phyloP scores from a whole-genome alignment of 2,797 vertebrate species.

The Chelmon rostratus region DNA sequence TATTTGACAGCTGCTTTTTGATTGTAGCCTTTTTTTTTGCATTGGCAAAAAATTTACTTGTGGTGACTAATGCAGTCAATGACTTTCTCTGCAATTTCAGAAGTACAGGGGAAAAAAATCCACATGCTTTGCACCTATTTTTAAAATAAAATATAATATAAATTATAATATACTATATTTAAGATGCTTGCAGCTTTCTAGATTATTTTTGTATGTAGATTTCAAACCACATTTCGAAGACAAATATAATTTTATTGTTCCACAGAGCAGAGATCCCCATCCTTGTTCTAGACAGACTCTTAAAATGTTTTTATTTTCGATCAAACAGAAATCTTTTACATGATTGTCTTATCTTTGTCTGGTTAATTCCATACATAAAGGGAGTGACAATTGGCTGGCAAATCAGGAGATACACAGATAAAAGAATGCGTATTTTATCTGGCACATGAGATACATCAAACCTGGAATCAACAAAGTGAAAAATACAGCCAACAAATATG shows the following conservation, averaged over 20 bases:
- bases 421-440: conserved; percentile 23
- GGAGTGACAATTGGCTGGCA: conserved; percentile 56
- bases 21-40: no score
- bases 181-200: neutral
- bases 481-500: conserved; percentile 39
- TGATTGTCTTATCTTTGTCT: conserved; percentile 52
- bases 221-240: neutral
- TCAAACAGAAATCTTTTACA: conserved; percentile 33
- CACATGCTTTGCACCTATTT: no score
- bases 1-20: no score
- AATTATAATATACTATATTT: no score
- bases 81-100: no score
- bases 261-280: neutral
- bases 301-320: conserved; percentile 11
- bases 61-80: no score
- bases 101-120: no score
- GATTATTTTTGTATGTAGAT: neutral
- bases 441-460: conserved; percentile 16
- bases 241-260: neutral
- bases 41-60: no score
- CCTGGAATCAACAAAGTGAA: conserved; percentile 51
- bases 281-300: neutral
- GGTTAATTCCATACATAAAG: conserved; percentile 58
- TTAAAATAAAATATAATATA: no score
- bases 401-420: conserved; percentile 59